phyloP scores from a whole-genome alignment of 2,797 vertebrate species.

The Halcyon chelicuti region DNA sequence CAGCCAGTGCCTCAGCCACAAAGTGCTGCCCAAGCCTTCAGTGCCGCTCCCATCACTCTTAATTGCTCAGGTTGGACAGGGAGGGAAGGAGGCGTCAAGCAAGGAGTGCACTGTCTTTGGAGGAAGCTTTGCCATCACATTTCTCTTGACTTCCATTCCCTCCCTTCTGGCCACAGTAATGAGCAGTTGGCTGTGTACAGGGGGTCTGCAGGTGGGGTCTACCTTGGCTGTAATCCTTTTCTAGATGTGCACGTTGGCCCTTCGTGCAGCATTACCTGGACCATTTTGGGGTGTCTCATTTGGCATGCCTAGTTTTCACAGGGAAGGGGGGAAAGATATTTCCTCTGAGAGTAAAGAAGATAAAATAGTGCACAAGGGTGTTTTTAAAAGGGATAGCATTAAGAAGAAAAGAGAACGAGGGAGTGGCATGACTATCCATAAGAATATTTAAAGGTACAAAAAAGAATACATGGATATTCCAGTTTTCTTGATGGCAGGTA shows the following conservation, averaged over 20 bases:
- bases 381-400: background rate
- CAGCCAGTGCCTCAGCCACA: background rate
- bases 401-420: background rate
- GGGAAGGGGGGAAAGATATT: background rate
- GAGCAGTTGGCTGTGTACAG: background rate
- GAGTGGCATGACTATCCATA: background rate
- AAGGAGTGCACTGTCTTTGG: background rate
- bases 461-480: background rate
- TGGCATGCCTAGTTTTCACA: background rate
- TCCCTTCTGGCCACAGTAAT: background rate
- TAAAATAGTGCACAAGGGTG: background rate
- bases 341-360: background rate
- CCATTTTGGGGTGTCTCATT: background rate
- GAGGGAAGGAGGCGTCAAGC: background rate
- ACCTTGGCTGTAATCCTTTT: background rate
- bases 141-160: background rate
- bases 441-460: background rate
- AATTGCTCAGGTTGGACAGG: background rate
- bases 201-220: background rate
- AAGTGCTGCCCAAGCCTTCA: background rate
- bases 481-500: background rate
- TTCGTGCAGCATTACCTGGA: background rate
- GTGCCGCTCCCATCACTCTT: background rate
- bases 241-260: background rate
- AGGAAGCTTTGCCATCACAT: background rate